These are phyloP conservation scores for Hirtodrosophila histrioides DNA, from an alignment of 2,888 invertebrate species.

Conservation along the genomic window DNA sequence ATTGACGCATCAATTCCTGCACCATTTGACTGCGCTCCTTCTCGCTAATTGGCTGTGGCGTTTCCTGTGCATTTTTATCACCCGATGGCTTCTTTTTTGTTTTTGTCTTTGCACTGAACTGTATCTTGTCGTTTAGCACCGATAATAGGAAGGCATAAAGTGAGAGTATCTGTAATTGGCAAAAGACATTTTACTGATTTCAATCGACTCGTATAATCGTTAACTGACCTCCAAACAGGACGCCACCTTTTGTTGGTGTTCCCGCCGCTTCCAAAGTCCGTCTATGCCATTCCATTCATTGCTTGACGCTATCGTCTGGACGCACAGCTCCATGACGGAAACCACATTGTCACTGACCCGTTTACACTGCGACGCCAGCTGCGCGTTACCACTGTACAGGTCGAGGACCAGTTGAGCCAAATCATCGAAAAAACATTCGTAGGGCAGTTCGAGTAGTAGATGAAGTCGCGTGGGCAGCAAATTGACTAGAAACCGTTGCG, in stretches of 20 bases:
- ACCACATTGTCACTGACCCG: conserved; percentile 78
- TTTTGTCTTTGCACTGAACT: conserved; percentile 78
- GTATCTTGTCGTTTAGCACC: conserved; percentile 82
- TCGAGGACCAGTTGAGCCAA: conserved; percentile 82
- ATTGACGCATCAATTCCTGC: conserved; percentile 82
- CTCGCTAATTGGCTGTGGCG: conserved; percentile 73
- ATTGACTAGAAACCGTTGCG: conserved; percentile 84
- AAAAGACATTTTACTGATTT: background rate
- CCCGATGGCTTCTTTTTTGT: conserved; percentile 60
- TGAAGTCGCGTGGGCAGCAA: conserved; percentile 83
- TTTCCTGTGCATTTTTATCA: conserved; percentile 58
- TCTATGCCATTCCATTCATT: conserved; percentile 83
- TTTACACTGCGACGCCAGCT: conserved; percentile 78
- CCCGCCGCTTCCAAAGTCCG: conserved; percentile 85
- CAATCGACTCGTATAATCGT: background rate
- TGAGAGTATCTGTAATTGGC: conserved; percentile 79
- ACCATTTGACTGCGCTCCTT: conserved; percentile 82
- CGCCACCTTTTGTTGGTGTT: conserved; percentile 86
- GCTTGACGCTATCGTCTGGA: conserved; percentile 83
- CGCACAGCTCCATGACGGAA: conserved; percentile 73
- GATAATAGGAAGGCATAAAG: conserved; percentile 83
- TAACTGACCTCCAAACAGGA: conserved; percentile 87
- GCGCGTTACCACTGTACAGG: conserved; percentile 78
- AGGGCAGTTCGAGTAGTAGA: conserved; percentile 82
- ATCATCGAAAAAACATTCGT: conserved; percentile 83